Evolutionary conservation across 2,113 vertebrate genomes (phyloP).

Genomic region (Excalfactoria chinensis): DNA sequence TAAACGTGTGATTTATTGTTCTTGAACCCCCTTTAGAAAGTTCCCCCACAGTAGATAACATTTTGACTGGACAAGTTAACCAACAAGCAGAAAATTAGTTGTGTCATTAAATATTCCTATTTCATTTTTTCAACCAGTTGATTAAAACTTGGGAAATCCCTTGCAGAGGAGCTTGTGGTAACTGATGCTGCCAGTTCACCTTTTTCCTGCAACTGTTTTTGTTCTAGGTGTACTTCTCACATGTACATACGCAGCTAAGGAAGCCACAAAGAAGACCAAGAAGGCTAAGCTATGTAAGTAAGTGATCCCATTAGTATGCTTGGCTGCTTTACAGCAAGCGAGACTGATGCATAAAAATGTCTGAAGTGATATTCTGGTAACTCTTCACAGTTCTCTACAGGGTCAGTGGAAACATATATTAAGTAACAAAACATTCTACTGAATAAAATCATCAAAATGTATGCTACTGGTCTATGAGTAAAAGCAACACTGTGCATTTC

Average conservation of each 20-base stretch:
- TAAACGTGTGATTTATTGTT: not conserved
- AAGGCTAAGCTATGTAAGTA: constrained; percentile 92
- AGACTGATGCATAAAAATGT: not conserved
- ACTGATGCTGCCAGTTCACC: not conserved
- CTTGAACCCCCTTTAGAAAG: not conserved
- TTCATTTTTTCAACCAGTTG: not conserved
- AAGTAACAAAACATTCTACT: not conserved
- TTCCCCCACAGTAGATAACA: not conserved
- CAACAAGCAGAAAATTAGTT: not conserved
- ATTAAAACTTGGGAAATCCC: not conserved
- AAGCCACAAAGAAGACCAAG: constrained; percentile 85
- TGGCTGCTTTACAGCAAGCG: not conserved
- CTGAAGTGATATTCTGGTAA: not conserved
- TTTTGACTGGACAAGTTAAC: not conserved
- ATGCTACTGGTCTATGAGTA: fast-evolving
- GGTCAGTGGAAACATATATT: not conserved
- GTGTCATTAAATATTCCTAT: not conserved
- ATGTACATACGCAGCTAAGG: constrained; percentile 82
- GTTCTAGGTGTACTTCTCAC: constrained; percentile 82
- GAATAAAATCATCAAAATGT: not conserved
- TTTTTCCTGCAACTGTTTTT: constrained; percentile 31
- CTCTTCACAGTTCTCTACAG: not conserved
- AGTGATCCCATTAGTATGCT: constrained; percentile 49
- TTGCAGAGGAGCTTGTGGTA: not conserved
- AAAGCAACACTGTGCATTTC: not conserved